Percentiles rank a stretch among this genome's conserved stretches.
Conservation (phyloP, 2,888 invertebrate genomes). For the Panopea generosa region DNA sequence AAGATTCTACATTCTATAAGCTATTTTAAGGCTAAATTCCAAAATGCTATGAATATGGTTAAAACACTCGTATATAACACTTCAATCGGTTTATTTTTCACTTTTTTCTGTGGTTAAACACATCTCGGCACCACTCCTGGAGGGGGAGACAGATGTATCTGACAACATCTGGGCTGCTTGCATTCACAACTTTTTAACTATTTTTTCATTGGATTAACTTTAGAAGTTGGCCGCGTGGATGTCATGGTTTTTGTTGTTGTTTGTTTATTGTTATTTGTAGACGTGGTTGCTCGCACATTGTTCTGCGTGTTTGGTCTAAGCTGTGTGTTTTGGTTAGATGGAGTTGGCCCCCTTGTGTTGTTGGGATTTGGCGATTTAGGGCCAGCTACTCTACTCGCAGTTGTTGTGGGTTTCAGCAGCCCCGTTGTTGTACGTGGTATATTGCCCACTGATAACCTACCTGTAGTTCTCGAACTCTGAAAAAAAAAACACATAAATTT, state of each 20-base stretch:
- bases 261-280: slow-evolving; percentile 26
- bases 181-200: slow-evolving; percentile 8
- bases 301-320: slow-evolving; percentile 17
- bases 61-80: not conserved
- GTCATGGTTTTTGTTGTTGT: slow-evolving; percentile 26
- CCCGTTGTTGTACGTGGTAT: slow-evolving; percentile 30
- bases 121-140: not conserved
- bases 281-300: slow-evolving; percentile 11
- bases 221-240: slow-evolving; percentile 14
- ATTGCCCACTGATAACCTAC: slow-evolving; percentile 25
- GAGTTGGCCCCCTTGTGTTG: slow-evolving; percentile 13
- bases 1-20: too few species aligned
- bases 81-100: not conserved
- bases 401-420: slow-evolving; percentile 31
- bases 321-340: slow-evolving; percentile 4
- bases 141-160: not conserved
- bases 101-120: not conserved
- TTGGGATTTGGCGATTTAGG: slow-evolving; percentile 48
- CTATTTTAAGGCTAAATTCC: too few species aligned
- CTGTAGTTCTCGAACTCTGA: slow-evolving; percentile 7
- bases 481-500: not conserved
- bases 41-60: too few species aligned
- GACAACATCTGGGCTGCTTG: too few species aligned
- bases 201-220: slow-evolving; percentile 4
- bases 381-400: slow-evolving; percentile 17